Percentiles rank a stretch among this genome's conserved stretches.
Evolutionary conservation across 64 coral and sea anemone genomes (phyloP).

Genomic region (Dendrophyllia cribrosa): DNA sequence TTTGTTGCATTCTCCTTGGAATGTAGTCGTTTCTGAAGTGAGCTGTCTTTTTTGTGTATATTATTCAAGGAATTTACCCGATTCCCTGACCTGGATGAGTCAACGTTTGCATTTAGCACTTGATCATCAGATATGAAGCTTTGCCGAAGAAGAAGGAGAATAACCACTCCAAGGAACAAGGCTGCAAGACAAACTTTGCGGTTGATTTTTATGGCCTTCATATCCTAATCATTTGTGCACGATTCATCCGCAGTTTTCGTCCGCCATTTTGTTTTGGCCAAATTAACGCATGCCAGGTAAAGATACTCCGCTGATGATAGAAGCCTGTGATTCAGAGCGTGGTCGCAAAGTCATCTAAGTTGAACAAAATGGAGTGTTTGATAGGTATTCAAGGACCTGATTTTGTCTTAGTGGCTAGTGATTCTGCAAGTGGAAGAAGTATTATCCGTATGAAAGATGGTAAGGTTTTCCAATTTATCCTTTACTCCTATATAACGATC

Average conservation of each 20-base stretch:
- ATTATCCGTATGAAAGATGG: conserved; percentile 99
- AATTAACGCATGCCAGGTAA: conserved; percentile 3
- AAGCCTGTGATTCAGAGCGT: conserved; percentile 1
- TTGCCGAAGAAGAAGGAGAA: conserved; percentile 1
- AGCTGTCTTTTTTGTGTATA: background rate
- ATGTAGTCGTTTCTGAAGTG: background rate
- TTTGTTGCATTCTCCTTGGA: background rate
- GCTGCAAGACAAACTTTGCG: conserved; percentile 5
- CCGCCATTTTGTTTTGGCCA: conserved; percentile 25
- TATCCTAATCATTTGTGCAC: background rate
- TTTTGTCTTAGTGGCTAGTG: conserved; percentile 92
- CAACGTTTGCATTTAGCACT: background rate
- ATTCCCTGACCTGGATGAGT: background rate
- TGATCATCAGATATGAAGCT: background rate
- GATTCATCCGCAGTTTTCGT: background rate
- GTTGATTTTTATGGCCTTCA: conserved; percentile 12
- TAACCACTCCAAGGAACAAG: background rate
- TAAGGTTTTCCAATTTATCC: conserved; percentile 27
- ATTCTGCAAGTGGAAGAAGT: conserved; percentile 94
- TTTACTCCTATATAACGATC: background rate
- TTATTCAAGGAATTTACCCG: background rate
- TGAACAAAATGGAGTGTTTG: conserved; percentile 96
- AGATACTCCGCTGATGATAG: conserved; percentile 2
- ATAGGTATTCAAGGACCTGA: conserved; percentile 95
- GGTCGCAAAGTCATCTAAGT: conserved; percentile 3